Base-by-base conservation (phyloP, 1,140 invertebrate genomes). In the Drosophila orosa region DNA sequence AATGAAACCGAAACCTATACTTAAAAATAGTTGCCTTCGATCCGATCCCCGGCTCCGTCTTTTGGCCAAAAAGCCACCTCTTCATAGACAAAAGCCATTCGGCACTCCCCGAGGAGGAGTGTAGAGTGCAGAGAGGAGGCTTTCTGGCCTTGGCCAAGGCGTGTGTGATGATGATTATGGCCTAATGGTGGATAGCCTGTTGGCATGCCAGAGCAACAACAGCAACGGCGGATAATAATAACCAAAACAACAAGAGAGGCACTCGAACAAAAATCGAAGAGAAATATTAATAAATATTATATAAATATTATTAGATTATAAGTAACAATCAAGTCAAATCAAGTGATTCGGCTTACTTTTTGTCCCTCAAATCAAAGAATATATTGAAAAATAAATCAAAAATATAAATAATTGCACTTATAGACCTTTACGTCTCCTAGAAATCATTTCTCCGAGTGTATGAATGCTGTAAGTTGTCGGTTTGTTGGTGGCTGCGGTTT, bases 1-100 rank as follows among this genome's bases (percentile, higher is more conserved):
- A 90, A 85, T 89, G 84, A 89, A 89, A 85, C 85, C 77, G 85
- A 89, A 89, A 89, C 84, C 85, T 79, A 89, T 89, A 89, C 84
- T 89, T 89, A 89, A 89, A 89, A 90, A 80, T 89, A 87, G 79
- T 74, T 78, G 68, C 54, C 54, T 58, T 42, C 56, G 19, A 31
- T 42, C 22, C 19, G 13, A 40, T 19, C 35, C 27, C 22, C 47
- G 13, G 15, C 22, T 5, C 19, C 58, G 44, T 57, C 56, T 52
- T 52, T 52, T 52, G 50, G 19, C 22, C 54, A 47, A 19, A 62
- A 40, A 9, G 15, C 48, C 74, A 39, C 42, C 39, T 74, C 78
- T 52, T 71, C 79, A 84, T 89, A 87, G 84, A 89, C 83, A 85
- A 86, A 85, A 79, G 74, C 61, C 82, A 86, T 86, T 86, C 87